Evolutionary conservation across 2,113 vertebrate species (phyloP), one percentile per base, ranked within the genome.

Genomic region (Hydrochoerus hydrochaeris): DNA sequence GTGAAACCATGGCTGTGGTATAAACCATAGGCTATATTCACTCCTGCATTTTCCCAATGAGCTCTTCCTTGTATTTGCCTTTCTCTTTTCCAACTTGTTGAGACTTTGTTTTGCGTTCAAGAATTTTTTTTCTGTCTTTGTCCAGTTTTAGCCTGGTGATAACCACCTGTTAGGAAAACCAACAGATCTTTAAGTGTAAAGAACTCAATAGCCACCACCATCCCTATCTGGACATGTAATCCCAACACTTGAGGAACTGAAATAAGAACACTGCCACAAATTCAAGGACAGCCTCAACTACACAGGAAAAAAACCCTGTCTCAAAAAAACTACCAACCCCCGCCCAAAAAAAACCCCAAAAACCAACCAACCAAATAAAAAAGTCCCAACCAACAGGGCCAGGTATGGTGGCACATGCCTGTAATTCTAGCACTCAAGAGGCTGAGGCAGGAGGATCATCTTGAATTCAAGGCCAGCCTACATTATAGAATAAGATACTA

Each of bases 51-150:
- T 99, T 99, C 98, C 99, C 99, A 12, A 99, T 99, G 4, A 99
- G 99, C 97, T 99, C 99, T 98, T 99, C 99, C 98, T 99, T 99
- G 98, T 99, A 99, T 98, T 99, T 99, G 98, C 99, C 99, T 98
- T 99, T 99, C 98, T 99, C 99, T 99, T 99, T 99, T 97, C 99
- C 98, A 94, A 99, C 99, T 88, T 99, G 99, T 85, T 98, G 99
- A 98, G 99, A 99, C 95, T 99, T 99, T 96, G 99, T 99, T 98
- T 99, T 99, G 57, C 99, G 98, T 98, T 99, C 99, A 97, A 99
- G 97, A 98, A 99, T 99, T 99, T 99, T 99, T 98, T 99, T 99
- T 96, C 99, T 98, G 97, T 99, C 99, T 98, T 99, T 99, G 98
- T 99, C 99, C 93, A 99, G 98, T 98, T 99, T 99, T 99, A 99